Evolutionary conservation across 2,113 vertebrate species (phyloP).

Genomic region (Echinops telfairi): DNA sequence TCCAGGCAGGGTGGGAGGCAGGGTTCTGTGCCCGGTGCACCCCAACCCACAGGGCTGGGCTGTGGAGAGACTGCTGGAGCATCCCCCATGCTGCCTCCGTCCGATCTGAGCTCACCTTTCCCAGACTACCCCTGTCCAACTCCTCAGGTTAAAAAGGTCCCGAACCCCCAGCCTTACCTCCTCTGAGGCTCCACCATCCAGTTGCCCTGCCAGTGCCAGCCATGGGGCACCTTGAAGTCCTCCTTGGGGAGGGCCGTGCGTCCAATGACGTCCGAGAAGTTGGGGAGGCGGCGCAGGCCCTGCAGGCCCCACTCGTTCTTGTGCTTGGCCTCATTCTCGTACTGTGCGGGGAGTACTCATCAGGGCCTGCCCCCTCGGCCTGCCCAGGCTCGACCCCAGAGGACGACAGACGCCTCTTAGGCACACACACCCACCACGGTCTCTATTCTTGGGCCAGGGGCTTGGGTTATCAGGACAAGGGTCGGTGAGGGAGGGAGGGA

Average conservation of each 20-base stretch:
- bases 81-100: not conserved
- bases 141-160: not conserved
- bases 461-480: not conserved
- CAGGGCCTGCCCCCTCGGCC: not conserved
- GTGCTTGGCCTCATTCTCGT: slow-evolving; percentile 84
- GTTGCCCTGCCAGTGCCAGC: slow-evolving; percentile 85
- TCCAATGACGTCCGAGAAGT: slow-evolving; percentile 84
- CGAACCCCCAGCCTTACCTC: slow-evolving; percentile 76
- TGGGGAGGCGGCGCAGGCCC: slow-evolving; percentile 65
- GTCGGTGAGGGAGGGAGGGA: not conserved
- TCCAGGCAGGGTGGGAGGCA: not conserved
- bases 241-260: slow-evolving; percentile 67
- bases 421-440: not conserved
- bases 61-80: not conserved
- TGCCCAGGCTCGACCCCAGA: not conserved
- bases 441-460: not conserved
- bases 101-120: not conserved
- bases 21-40: not conserved
- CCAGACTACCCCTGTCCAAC: not conserved
- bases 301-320: slow-evolving; percentile 83
- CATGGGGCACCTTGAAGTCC: slow-evolving; percentile 74
- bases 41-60: not conserved
- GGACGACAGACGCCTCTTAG: not conserved
- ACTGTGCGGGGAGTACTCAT: slow-evolving; percentile 73
- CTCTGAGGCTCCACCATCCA: slow-evolving; percentile 86